A percentile compares a stretch with the other conserved stretches of the same genome.
phyloP scores from a whole-genome alignment of 2,797 vertebrate species.

The Poecilia picta region DNA sequence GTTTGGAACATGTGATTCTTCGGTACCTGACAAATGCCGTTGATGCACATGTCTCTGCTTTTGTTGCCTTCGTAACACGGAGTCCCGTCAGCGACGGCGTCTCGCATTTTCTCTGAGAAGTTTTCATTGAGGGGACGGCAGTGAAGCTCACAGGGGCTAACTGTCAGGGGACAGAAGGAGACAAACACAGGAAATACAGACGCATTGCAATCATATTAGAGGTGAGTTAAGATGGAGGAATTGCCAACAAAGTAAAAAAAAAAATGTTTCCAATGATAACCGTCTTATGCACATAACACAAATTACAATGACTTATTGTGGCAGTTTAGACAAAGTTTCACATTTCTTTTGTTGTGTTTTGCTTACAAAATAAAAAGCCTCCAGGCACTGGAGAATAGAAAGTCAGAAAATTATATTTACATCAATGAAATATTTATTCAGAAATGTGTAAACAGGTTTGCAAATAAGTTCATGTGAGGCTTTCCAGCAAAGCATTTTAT shows the following conservation, averaged over 20 bases:
- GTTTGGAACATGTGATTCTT: neutral
- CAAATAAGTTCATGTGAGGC: neutral
- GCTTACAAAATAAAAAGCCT: neutral
- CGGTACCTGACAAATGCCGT: slow-evolving; percentile 94
- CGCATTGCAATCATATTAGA: neutral
- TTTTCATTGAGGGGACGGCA: slow-evolving; percentile 87
- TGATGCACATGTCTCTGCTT: slow-evolving; percentile 91
- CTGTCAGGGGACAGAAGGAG: slow-evolving; percentile 66
- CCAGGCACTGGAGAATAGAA: neutral
- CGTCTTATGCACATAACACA: neutral
- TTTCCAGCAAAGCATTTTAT: neutral
- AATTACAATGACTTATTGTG: neutral
- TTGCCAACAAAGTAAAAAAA: neutral
- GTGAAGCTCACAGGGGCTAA: slow-evolving; percentile 92
- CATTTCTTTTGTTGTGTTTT: neutral
- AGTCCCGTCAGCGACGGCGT: slow-evolving; percentile 89
- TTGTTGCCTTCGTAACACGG: slow-evolving; percentile 84
- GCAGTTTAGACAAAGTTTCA: neutral
- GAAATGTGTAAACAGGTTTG: neutral
- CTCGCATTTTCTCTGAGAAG: slow-evolving; percentile 90
- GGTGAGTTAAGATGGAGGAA: neutral
- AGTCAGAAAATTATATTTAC: neutral
- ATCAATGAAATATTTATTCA: neutral
- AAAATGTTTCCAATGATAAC: neutral
- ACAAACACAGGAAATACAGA: neutral